Conservation (phyloP, 2,888 invertebrate species). For the Leptogaster cylindrica region DNA sequence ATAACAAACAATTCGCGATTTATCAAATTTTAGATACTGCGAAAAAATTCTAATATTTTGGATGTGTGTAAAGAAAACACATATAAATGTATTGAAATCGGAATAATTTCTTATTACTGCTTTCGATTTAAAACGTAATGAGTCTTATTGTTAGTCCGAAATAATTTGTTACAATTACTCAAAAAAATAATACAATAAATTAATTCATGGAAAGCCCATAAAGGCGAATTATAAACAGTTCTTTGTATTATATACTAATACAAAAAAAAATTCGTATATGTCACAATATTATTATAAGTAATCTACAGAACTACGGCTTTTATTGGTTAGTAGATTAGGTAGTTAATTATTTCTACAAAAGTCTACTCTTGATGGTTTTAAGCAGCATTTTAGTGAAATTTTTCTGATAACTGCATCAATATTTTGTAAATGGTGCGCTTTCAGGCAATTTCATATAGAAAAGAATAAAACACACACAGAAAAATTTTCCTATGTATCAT, state of each 20-base stretch:
- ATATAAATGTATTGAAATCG: no score
- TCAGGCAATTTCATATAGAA: conserved; percentile 27
- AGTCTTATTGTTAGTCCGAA: neutral
- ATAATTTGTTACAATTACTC: neutral
- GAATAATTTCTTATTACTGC: no score
- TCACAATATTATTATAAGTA: conserved; percentile 32
- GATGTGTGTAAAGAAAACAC: conserved; percentile 33
- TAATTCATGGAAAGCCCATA: no score
- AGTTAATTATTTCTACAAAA: conserved; percentile 27
- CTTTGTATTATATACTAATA: conserved; percentile 16
- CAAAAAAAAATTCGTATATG: no score
- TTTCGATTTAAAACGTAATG: no score
- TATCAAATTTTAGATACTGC: neutral
- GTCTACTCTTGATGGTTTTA: conserved; percentile 27
- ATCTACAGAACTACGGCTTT: conserved; percentile 9
- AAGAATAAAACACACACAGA: conserved; percentile 11
- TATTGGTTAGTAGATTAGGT: no score
- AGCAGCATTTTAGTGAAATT: conserved; percentile 13
- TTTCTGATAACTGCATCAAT: conserved; percentile 12
- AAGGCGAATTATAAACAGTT: conserved; percentile 19
- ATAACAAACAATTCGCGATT: conserved; percentile 19
- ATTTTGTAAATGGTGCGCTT: conserved; percentile 29
- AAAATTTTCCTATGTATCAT: no score
- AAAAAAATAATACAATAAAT: conserved; percentile 19
- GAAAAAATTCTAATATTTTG: conserved; percentile 22